These are phyloP conservation scores for Marisa cornuarietis DNA, from an alignment of 1,140 invertebrate species.

Conservation along the genomic window DNA sequence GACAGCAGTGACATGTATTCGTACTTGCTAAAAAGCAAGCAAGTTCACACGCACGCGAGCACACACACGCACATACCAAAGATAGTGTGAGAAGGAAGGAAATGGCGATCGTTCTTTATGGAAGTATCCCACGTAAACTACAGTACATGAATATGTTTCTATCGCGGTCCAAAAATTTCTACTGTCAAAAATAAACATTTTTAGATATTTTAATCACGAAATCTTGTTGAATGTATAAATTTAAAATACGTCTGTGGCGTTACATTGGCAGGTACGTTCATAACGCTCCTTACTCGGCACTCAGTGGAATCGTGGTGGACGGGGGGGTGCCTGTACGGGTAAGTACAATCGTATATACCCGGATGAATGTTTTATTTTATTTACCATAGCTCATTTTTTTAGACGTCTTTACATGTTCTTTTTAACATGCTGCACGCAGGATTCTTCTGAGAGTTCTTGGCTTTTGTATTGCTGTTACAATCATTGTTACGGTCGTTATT, in stretches of 20 bases:
- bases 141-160: no score
- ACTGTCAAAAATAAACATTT: neutral
- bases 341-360: constrained; percentile 9
- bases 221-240: neutral
- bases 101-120: no score
- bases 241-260: neutral
- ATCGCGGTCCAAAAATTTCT: no score
- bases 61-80: no score
- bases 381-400: no score
- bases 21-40: no score
- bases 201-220: no score
- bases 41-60: no score
- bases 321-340: constrained; percentile 51
- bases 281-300: constrained; percentile 51
- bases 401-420: neutral
- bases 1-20: no score
- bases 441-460: neutral
- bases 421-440: neutral
- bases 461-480: constrained; percentile 2
- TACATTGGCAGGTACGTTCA: constrained; percentile 38
- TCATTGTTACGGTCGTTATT: constrained; percentile 12
- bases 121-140: no score
- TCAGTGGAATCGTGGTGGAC: constrained; percentile 57
- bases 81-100: no score
- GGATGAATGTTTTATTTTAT: no score